Evolutionary conservation across 2,888 invertebrate genomes (phyloP), one percentile per base, ranked within the genome.

Genomic region (Pollenia labialis): DNA sequence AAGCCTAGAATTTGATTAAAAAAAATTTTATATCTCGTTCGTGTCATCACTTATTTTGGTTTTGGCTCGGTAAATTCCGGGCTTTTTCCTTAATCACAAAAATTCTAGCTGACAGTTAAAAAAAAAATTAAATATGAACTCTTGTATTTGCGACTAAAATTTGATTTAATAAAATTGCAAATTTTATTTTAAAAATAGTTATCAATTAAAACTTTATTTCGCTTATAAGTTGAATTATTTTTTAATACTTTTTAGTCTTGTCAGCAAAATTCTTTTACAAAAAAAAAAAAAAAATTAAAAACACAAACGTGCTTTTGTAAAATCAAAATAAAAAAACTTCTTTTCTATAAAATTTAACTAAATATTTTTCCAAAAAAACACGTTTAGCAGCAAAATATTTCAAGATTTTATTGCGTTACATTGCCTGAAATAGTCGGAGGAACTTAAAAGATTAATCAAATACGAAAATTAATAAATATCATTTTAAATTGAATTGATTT

Each of bases 51-150:
- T 42, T 4, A n/a, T 44, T 71, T 56, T 6, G 56, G 71, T 18
- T n/a, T 71, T 42, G 23, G 56, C 32, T 44, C 44, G 18, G n/a
- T 72, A 56, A 46, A 58, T 56, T 72, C 1, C 56, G 56, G n/a
- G 6, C 46, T 58, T 10, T 16, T 14, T 16, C n/a, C 16, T 69
- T 69, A 44, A 18, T 56, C 32, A 58, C 14, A 32, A 58, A 58
- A 32, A 4, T 32, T 58, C 44, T 44, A 44, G 12, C 14, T 42
- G 54, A 71, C 54, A 54, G 42, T 12, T 52, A 10, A 16, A 11
- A 16, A 11, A 32, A 32, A 50, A 52, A 69, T 42, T 1, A 71
- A 44, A 54, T 18, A 18, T n/a, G n/a, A 58, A 32, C 7, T 40
- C 1, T 58, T 58, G 40, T 32, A 58, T 1, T 7, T 32, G 58